Evolutionary conservation across 92 coral and sea anemone genomes (phyloP), one percentile per base, ranked within the genome.

Genomic region (Phenganax marumi): DNA sequence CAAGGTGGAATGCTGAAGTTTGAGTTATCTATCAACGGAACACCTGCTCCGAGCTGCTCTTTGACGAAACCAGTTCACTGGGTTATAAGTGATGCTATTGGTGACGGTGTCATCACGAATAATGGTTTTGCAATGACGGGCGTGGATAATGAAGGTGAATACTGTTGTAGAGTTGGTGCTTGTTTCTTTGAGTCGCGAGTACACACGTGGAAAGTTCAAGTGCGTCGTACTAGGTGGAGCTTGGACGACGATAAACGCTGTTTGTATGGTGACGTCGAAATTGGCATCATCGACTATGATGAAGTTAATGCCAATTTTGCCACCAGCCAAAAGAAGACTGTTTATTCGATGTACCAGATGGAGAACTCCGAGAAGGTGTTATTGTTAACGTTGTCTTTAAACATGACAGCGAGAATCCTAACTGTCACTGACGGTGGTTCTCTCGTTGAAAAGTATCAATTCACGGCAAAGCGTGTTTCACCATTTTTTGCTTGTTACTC

Each of bases 31-130:
- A 52, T 74, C 50, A 74, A 74, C 53, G 63, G 79, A 53, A 50
- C 13, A 1, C 79, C 62, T 74, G 79, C 79, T 52, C 79, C 65
- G 22, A 56, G 26, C 18, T 74, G 79, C 25, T 74, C 79, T n/a
- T 74, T 74, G 62, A 74, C 65, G 13, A 74, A 72, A 72, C 3
- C 13, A 48, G 77, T 72, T 12, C 49, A 72, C 7, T 46, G 54
- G 56, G 77, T 72, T 50, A 72, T 72, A 13, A 72, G 77, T 52
- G 25, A 72, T 49, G 77, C 13, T 50, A 12, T 48, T 49, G 77
- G 77, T 48, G 17, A 52, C 13, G 77, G 77, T 16, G 23, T 25
- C 14, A 50, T 72, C 9, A 72, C 77, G 21, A 17, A 50, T 72
- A 48, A 19, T n/a, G 77, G 77, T 6, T 33, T 48, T 21, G n/a